Base-by-base conservation (phyloP, 2,797 vertebrate genomes). In the Microctenopoma lineatum region DNA sequence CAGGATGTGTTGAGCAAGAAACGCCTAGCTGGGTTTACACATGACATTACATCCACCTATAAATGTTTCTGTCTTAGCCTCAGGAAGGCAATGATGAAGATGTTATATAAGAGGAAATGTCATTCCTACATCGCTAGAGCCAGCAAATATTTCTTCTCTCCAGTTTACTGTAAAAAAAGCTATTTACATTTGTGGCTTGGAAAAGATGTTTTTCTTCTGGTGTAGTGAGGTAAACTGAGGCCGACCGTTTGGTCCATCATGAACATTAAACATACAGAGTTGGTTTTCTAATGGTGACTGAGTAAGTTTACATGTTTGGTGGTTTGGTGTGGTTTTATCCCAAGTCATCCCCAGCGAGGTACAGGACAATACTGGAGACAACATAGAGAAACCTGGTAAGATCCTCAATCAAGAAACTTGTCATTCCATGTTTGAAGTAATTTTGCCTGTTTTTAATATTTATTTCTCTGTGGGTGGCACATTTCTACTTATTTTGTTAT, bases 371-470 rank as follows among this genome's bases (percentile, higher is more conserved):
- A 75, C 92, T 78, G 91, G 89, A 88, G 94, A 94, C 89, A 92
- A 79, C 91, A 66, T 92, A 89, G 94, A 93, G 83, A 95, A 93
- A 84, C 92, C 94, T 61, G 94, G 94, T 95, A 91, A 94, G 94
- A 70, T 71, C 57, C 66, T 68, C 63, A 69, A 73, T 57, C 71
- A 46, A 77, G 60, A 70, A 78, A 66, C 54, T 80, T 76, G 54
- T 89, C 87, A 87, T 85, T 68, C 72, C 87, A 85, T 80, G 32
- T 71, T 80, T 81, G 51, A 48, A 39, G 52, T 84, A 42, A 55
- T 66, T 89, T 81, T 87, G 86, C 87, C 67, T 87, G 87, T 83
- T 59, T 21, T 67, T 26, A 66, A 46, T 66, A 16, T 71, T 56
- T 34, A 2, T 26, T 54, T 65, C 62, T 79, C 63, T 71, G 54